phyloP scores from a whole-genome alignment of 1,140 invertebrate species.

The Habropoda laboriosa region DNA sequence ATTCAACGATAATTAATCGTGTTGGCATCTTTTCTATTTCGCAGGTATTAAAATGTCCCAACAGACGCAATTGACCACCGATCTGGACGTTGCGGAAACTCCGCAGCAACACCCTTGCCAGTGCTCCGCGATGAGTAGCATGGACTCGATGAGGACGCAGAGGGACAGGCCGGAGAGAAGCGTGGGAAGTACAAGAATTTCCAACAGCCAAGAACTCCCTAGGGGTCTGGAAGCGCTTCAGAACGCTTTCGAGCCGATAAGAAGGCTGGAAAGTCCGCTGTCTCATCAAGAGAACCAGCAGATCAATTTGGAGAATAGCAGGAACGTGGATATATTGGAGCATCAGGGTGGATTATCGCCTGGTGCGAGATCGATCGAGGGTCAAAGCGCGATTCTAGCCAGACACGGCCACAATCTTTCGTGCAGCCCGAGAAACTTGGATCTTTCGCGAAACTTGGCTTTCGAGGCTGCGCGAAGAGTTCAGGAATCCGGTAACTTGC shows the following conservation, averaged over 20 bases:
- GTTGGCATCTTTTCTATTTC: constrained; percentile 5
- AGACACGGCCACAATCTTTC: constrained; percentile 59
- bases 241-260: constrained; percentile 67
- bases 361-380: constrained; percentile 53
- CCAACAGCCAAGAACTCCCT: constrained; percentile 59
- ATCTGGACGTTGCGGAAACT: constrained; percentile 61
- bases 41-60: constrained; percentile 66
- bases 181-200: constrained; percentile 64
- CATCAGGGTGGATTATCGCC: constrained; percentile 52
- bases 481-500: constrained; percentile 59
- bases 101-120: constrained; percentile 66
- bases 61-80: constrained; percentile 54
- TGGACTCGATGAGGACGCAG: constrained; percentile 59
- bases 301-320: constrained; percentile 55
- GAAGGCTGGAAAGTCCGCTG: constrained; percentile 63
- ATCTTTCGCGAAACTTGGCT: constrained; percentile 65
- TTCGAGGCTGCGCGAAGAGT: constrained; percentile 65
- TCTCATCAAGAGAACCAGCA: constrained; percentile 64
- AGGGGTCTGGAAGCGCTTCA: constrained; percentile 63
- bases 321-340: constrained; percentile 58
- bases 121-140: constrained; percentile 64
- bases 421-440: constrained; percentile 63
- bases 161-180: constrained; percentile 63
- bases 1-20: neutral
- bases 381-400: constrained; percentile 49